Evolutionary conservation across 2,888 invertebrate species (phyloP).

Genomic region (Toxonevra muliebris): DNA sequence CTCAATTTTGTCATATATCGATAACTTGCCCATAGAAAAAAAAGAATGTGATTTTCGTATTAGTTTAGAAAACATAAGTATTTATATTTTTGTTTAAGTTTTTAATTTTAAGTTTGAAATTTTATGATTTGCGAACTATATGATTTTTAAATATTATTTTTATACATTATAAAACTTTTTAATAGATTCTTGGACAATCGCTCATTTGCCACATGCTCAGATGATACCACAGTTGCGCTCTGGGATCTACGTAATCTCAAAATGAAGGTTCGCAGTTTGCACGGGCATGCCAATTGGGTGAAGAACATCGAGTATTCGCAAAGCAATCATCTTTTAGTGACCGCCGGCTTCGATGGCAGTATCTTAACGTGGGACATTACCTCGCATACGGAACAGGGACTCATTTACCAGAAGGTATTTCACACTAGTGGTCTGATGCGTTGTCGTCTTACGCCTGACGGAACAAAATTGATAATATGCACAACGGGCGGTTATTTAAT

Average conservation of each 20-base stretch:
- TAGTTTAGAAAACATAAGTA: no score
- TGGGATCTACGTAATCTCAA: slow-evolving; percentile 93
- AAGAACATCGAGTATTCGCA: slow-evolving; percentile 94
- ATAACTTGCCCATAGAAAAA: no score
- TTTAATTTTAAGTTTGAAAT: no score
- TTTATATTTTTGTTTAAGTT: no score
- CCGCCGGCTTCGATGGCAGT: slow-evolving; percentile 92
- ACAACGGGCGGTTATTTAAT: slow-evolving; percentile 91
- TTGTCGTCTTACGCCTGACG: slow-evolving; percentile 86
- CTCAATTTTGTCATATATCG: no score
- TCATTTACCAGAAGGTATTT: slow-evolving; percentile 83
- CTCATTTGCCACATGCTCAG: slow-evolving; percentile 92
- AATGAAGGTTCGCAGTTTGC: slow-evolving; percentile 77
- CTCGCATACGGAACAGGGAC: slow-evolving; percentile 80
- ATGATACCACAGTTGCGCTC: slow-evolving; percentile 90
- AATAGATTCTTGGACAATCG: slow-evolving; percentile 84
- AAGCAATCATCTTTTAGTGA: slow-evolving; percentile 83
- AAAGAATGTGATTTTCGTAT: no score
- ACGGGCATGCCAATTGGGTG: slow-evolving; percentile 94
- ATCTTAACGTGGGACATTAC: slow-evolving; percentile 96
- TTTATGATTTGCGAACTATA: no score
- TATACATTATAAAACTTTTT: slow-evolving; percentile 2
- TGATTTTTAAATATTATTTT: not conserved
- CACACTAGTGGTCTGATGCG: slow-evolving; percentile 78
- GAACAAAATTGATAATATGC: slow-evolving; percentile 87